Evolutionary conservation across 2,888 invertebrate species (phyloP), one percentile per base, ranked within the genome.

Genomic region (Emmelina monodactyla): DNA sequence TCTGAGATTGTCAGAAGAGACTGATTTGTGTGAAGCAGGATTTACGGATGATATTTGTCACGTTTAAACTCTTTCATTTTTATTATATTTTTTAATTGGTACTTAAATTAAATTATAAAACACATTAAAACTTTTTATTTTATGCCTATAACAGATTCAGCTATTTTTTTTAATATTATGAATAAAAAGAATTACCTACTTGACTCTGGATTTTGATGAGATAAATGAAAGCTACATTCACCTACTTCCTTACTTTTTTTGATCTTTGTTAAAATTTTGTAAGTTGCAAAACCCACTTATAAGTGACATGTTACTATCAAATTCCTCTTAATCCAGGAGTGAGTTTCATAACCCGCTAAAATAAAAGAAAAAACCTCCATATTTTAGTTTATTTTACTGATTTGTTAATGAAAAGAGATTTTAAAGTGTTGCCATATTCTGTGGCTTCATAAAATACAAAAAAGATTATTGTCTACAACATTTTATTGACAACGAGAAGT

Each of bases 261-360:
- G 19, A 19, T 19, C 19, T 19, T 19, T 19, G 19, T 19, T 19
- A 19, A 19, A 19, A 32, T 32, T 32, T 32, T 32, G 16, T 32
- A 16, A 32, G 32, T 22, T 32, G 32, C 32, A 32, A 32, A 22
- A 13, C 22, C 22, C 32, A 32, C 32, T 32, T 19, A 32, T 19
- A 32, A 11, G 31, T 16, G 15, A 31, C 31, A 16, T 31, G 19
- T 31, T 31, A 31, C 31, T 32, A 22, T 32, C 22, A 32, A 22
- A 22, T 32, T 22, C 22, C 22, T 32, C 32, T 32, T 22, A 32
- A 32, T 22, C 22, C 32, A 32, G 32, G 32, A 32, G 32, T 32
- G 22, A 32, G 32, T 32, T 32, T 32, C 32, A 22, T 32, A 32
- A 32, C 19, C 32, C 22, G 32, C 22, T 32, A 32, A 32, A 32